These are phyloP conservation scores for Heteractis magnifica DNA, from an alignment of 92 coral and sea anemone genomes.

Conservation along the genomic window DNA sequence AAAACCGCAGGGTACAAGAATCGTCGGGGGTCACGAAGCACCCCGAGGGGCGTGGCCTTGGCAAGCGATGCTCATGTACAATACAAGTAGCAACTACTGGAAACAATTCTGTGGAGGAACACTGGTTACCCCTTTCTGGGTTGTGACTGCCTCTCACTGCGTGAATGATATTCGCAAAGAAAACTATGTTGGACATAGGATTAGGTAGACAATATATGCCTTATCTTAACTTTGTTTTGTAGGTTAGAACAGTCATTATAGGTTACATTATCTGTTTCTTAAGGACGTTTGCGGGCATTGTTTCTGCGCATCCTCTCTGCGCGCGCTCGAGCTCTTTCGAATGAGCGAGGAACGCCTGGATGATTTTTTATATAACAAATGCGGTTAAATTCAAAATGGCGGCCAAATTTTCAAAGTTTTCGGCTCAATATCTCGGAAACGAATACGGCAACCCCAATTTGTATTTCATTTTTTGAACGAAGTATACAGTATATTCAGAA, in stretches of 20 bases:
- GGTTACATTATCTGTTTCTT: no score
- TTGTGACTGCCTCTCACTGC: constrained; percentile 89
- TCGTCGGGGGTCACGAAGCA: constrained; percentile 87
- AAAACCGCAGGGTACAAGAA: constrained; percentile 52
- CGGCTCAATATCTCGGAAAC: no score
- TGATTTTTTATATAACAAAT: no score
- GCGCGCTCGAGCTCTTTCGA: no score
- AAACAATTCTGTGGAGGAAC: constrained; percentile 91
- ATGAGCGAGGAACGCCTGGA: no score
- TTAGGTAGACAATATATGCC: constrained; percentile 44
- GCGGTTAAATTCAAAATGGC: no score
- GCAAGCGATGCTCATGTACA: constrained; percentile 75
- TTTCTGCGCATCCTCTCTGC: no score
- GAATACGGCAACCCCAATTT: no score
- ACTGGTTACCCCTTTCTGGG: constrained; percentile 65
- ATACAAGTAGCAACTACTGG: constrained; percentile 41
- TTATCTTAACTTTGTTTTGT: neutral
- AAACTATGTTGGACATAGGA: constrained; percentile 26
- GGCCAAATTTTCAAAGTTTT: no score
- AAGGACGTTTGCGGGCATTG: no score
- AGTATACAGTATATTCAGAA: no score
- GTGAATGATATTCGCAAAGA: constrained; percentile 41
- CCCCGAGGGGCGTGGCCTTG: constrained; percentile 83
- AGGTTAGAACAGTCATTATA: neutral
- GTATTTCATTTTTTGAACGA: no score